These are phyloP conservation scores for Hippocampus zosterae DNA, from an alignment of 2,113 vertebrate genomes.

Conservation along the genomic window DNA sequence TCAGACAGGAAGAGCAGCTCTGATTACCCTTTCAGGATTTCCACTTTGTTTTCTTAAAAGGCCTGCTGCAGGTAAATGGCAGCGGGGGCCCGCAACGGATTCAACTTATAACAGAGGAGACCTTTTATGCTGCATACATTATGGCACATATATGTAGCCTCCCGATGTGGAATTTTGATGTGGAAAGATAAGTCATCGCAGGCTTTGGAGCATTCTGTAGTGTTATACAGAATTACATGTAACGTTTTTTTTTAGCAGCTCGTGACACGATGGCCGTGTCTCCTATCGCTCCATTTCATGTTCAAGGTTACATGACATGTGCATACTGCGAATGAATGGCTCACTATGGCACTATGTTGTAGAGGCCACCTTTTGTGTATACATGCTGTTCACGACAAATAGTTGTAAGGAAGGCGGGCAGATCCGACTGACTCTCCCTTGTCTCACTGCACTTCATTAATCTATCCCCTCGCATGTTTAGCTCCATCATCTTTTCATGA, in stretches of 20 bases:
- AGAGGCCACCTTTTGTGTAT: too few relatives aligned
- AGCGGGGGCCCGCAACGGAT: constrained; percentile 34
- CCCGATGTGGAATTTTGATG: background rate
- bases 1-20: constrained; percentile 41
- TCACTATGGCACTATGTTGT: background rate
- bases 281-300: background rate
- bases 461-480: too few relatives aligned
- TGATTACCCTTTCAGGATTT: constrained; percentile 66
- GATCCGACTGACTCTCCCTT: too few relatives aligned
- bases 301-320: background rate
- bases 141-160: background rate
- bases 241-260: background rate
- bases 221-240: background rate
- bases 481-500: too few relatives aligned
- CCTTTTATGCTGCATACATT: constrained; percentile 9
- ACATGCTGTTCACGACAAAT: too few relatives aligned
- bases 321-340: background rate
- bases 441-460: too few relatives aligned
- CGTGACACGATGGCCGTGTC: background rate
- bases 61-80: constrained; percentile 9
- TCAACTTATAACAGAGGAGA: constrained; percentile 61
- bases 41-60: constrained; percentile 53
- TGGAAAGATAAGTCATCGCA: background rate
- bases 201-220: background rate
- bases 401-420: too few relatives aligned